Base-by-base conservation (phyloP, 2,113 vertebrate species). In the Phycodurus eques region DNA sequence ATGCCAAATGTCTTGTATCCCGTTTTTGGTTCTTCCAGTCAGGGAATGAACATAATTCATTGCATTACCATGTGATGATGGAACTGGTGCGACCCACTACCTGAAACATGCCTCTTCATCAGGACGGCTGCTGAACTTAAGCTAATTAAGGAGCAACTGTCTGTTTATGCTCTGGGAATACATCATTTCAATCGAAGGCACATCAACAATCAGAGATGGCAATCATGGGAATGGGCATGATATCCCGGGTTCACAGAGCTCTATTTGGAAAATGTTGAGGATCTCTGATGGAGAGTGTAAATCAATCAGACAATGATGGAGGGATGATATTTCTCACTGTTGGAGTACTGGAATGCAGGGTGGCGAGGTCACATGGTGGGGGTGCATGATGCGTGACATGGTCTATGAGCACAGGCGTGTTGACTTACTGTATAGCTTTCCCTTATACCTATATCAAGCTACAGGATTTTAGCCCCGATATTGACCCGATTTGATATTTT, bases 201-300 rank as follows among this genome's bases (percentile, higher is more conserved):
- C 56, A 75, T 88, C 81, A 86, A 90, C 91, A 90, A 89, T 91
- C 87, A 86, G 60, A 60, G 67, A 68, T 47, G 56, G 70, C 5
- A 44, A 54, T 67, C 51, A 71, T 53, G 74, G 87, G 68, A 76
- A 77, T 79, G 70, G 82, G 75, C 69, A 72, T 79, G 76, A 79
- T 84, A 78, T 67, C 65, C 20, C 5, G 49, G 70, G 68, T 79
- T 85, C 70, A 79, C 63, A 65, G 71, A 78, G 77, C 68, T 70
- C 64, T 82, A 43, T 62, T 82, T 78, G 15, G 66, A 56, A 75
- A 76, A 80, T 72, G 42, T 70, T 64, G 74, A 63, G 33, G 72
- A 78, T 71, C 74, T 46, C 68, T 67, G 73, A 74, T 67, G 71
- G 71, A 75, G 84, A 70, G 68, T 74, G 67, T 51, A 78, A 81